Conservation (phyloP, 2,888 invertebrate genomes). For the Anaspis maculata region DNA sequence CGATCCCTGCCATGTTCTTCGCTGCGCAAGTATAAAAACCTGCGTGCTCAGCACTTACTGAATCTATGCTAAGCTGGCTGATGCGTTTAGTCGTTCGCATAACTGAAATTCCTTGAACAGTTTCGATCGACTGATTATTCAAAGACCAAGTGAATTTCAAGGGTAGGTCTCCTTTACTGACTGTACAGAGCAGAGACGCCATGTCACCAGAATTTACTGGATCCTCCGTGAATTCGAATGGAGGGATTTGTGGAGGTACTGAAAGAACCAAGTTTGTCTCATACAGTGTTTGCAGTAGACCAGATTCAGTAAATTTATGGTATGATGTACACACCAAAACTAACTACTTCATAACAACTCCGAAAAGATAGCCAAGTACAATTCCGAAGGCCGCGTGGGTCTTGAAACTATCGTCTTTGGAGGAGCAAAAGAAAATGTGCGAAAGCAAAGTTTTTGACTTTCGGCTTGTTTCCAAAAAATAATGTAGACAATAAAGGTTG, state of each 20-base stretch:
- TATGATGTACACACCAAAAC: too few species aligned
- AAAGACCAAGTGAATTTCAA: conserved; percentile 63
- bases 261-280: too few species aligned
- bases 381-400: too few species aligned
- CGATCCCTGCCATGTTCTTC: conserved; percentile 53
- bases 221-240: conserved; percentile 44
- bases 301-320: too few species aligned
- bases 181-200: conserved; percentile 50
- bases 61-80: conserved; percentile 50
- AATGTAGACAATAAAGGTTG: too few species aligned
- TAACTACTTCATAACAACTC: too few species aligned
- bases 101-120: conserved; percentile 44
- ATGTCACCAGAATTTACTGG: conserved; percentile 55
- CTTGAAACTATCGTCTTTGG: too few species aligned
- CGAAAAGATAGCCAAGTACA: too few species aligned
- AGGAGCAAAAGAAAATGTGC: too few species aligned
- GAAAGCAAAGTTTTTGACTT: too few species aligned
- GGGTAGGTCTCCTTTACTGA: conserved; percentile 64
- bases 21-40: conserved; percentile 66
- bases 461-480: too few species aligned
- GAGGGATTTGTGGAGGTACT: conserved; percentile 35
- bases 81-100: conserved; percentile 44
- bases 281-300: too few species aligned
- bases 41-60: conserved; percentile 58
- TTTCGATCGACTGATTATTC: conserved; percentile 38